Conservation (phyloP, 2,797 vertebrate species). For the Melopsittacus undulatus region DNA sequence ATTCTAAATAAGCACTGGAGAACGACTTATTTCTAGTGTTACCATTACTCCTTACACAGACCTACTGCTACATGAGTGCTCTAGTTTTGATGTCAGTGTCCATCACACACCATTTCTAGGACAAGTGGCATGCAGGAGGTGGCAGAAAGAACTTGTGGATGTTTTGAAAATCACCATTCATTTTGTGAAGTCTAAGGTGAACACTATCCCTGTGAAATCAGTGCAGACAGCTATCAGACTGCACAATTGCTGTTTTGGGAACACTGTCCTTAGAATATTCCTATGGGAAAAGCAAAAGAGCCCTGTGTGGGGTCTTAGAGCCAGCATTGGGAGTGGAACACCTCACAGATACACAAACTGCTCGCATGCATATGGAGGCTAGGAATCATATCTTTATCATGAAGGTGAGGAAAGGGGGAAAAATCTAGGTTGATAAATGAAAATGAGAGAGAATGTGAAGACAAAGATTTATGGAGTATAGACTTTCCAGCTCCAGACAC, state of each 20-base stretch:
- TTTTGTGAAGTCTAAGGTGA: neutral
- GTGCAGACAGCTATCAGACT: neutral
- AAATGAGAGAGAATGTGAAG: neutral
- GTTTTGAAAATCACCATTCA: neutral
- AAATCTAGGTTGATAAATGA: conserved; percentile 23
- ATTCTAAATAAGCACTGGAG: neutral
- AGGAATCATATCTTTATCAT: neutral
- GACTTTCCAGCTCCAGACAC: neutral
- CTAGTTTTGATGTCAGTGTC: neutral
- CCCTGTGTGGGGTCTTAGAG: accelerated
- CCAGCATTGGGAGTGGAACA: neutral
- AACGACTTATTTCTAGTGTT: neutral
- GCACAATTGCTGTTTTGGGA: neutral
- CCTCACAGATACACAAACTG: neutral
- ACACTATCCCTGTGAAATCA: neutral
- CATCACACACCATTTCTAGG: neutral
- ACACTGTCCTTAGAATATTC: neutral
- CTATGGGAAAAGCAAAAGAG: neutral
- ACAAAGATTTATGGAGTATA: conserved; percentile 25
- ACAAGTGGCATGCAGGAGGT: neutral
- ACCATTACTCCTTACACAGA: neutral
- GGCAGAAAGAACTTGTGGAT: neutral
- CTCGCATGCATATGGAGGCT: neutral
- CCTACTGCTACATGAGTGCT: neutral
- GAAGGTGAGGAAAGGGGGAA: neutral